Base-by-base conservation (phyloP, 2,113 vertebrate genomes). In the Malurus cyaneus region DNA sequence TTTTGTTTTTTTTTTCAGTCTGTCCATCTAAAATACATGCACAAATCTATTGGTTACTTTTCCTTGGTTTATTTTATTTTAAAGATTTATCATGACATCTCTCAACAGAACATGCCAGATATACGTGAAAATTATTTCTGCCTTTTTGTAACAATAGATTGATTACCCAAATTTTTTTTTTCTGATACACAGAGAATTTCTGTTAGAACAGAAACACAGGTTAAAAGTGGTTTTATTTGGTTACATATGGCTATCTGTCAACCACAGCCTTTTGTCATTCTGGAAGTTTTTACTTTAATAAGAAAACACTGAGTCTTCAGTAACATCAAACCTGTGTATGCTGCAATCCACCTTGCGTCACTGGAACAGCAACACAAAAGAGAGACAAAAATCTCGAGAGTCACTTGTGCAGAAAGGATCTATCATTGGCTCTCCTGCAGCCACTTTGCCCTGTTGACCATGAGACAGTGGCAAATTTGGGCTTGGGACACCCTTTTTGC, bases 161-260 rank as follows among this genome's bases (percentile, higher is more conserved):
- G 69, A 95, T 97, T 96, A 31, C 2, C 11, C 25, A 12, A 11
- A n/a, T n/a, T 70, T 81, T 85, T 85, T 92, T 92, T 93, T 62
- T 92, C 59, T 89, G 65, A 96, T 86, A 71, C 42, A 94, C 42
- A 80, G 18, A 83, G 41, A 83, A 74, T 95, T 96, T 90, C 78
- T 90, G 5, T 56, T 93, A 92, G 92, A 95, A 89, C 41, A 73
- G 47, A 86, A 92, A 89, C 59, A 49, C 32, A 41, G 42, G 41
- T 96, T 93, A 89, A 89, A 96, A 84, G 46, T 74, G 28, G 11
- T 31, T 93, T 89, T 69, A 47, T 73, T 88, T 89, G 59, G 41
- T 83, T 93, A 91, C 28, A 74, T 88, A 92, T 87, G 80, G 26
- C 79, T 71, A 17, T 72, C 72, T 91, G 23, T 52, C 81, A 94